Evolutionary conservation across 2,113 vertebrate genomes (phyloP).

Genomic region (Pheucticus melanocephalus): DNA sequence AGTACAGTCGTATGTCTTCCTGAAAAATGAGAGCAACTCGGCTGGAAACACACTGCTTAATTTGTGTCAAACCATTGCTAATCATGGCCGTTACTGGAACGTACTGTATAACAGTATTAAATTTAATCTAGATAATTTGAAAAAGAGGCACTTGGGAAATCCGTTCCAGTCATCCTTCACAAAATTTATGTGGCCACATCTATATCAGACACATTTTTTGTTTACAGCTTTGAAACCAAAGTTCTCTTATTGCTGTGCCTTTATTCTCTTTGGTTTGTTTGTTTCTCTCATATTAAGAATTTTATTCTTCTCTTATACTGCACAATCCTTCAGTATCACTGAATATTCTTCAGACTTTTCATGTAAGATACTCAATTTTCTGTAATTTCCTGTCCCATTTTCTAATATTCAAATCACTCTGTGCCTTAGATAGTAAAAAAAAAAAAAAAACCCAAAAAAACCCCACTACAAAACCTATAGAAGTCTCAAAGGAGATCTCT

Average conservation of each 20-base stretch:
- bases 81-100: background rate
- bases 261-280: background rate
- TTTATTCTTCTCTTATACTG: background rate
- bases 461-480: background rate
- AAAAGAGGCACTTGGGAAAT: background rate
- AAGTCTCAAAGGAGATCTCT: background rate
- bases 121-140: constrained; percentile 28
- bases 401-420: background rate
- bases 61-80: constrained; percentile 4
- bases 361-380: background rate
- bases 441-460: background rate
- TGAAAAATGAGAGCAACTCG: background rate
- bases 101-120: background rate
- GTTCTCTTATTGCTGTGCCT: background rate
- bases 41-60: background rate
- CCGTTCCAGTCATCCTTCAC: background rate
- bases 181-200: background rate
- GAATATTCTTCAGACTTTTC: background rate
- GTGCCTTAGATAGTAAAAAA: background rate
- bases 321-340: background rate
- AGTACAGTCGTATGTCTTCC: background rate
- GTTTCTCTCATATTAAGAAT: background rate
- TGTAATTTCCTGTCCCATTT: background rate
- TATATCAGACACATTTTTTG: background rate
- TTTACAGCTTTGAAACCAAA: background rate